Evolutionary conservation across 2,113 vertebrate species (phyloP), one percentile per base, ranked within the genome.

Genomic region (Pampusana beccarii): DNA sequence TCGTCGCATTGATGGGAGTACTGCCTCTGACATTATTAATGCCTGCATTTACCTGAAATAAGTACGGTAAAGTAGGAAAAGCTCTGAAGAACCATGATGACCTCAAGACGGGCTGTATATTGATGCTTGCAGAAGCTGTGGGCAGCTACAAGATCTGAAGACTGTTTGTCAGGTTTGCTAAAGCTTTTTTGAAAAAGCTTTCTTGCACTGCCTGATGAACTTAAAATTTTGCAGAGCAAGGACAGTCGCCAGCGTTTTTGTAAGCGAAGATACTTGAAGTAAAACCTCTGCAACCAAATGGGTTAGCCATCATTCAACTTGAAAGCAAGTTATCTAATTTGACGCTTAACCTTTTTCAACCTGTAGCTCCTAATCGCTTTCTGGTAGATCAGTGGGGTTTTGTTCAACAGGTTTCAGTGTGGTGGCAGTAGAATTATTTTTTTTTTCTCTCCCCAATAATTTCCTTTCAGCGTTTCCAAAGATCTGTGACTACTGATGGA

Each of bases 301-400:
- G 18, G 14, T 94, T 96, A 92, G 90, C 88, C 34, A 81, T 44
- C 53, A 83, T 95, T 96, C 82, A 86, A 1, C 54, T 83, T 94
- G 81, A 88, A 92, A 82, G 64, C 50, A 74, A 42, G 11, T 73
- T 66, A 82, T 87, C 69, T 86, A 62, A 88, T 91, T 50, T 86
- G 83, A 66, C 3, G 20, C 46, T 83, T 94, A 95, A 84, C 83
- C 75, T 91, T 96, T 93, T 79, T 42, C 48, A 64, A 5, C 33
- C 84, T 88, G 34, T 69, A 73, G 40, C 29, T 88, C 28, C 77
- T 94, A 80, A 64, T 89, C 18, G 15, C 66, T 64, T 88, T 92
- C 17, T 70, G 48, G 46, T 83, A 53, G 36, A 75, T 71, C 57
- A 80, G 19, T 57, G 21, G 54, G 79, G 26, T 86, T 94, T 61